phyloP scores from a whole-genome alignment of 2,888 invertebrate species.

The Cerastis rubricosa region DNA sequence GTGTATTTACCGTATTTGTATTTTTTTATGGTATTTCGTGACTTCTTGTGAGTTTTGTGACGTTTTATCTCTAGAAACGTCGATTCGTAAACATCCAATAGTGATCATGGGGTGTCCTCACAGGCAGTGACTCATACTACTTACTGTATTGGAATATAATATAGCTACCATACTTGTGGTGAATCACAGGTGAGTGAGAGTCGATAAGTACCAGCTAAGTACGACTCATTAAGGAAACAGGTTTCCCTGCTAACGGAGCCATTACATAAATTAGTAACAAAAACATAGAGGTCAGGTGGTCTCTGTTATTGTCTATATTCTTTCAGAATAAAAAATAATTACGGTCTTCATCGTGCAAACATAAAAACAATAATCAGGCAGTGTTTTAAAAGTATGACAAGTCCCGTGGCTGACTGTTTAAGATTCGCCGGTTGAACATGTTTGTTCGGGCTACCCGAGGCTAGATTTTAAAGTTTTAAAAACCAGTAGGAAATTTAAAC shows the following conservation, averaged over 20 bases:
- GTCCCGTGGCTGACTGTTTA: neutral
- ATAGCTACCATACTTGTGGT: neutral
- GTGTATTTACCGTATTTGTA: neutral
- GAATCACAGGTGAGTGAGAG: neutral
- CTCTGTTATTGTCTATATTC: neutral
- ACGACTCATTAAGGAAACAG: constrained; percentile 15
- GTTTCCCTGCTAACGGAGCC: neutral
- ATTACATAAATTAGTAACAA: neutral
- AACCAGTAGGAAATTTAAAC: neutral
- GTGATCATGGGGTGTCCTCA: neutral
- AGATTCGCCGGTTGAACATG: neutral
- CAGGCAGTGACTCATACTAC: constrained; percentile 1
- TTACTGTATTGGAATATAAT: neutral
- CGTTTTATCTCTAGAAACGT: neutral
- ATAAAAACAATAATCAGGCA: neutral
- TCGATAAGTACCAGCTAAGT: neutral
- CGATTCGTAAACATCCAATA: neutral
- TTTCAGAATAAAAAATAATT: neutral
- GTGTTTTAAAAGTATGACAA: neutral
- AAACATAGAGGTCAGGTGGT: neutral
- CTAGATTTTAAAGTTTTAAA: neutral
- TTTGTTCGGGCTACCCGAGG: neutral
- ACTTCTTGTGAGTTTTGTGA: neutral
- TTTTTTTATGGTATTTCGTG: neutral
- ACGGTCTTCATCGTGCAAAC: neutral